Base-by-base conservation (phyloP, 2,888 invertebrate species). In the Aelia acuminata region DNA sequence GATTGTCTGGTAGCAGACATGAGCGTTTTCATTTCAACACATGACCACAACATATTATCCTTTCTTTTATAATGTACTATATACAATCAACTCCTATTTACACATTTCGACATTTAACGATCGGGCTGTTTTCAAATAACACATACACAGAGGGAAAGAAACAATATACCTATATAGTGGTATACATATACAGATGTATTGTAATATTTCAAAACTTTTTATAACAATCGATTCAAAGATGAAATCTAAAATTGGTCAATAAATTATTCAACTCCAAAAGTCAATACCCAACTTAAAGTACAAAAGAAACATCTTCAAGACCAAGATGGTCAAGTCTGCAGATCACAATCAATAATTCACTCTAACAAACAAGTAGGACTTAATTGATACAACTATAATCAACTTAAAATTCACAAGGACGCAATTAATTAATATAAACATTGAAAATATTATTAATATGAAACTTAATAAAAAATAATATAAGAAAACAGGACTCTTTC, bases 381-480 rank as follows among this genome's bases (percentile, higher is more conserved):
- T 31, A 15, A 31, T 63, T 15, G 31, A 53, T 57, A 8, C 13
- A 57, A 57, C 26, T 26, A 57, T 39, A 20, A 75, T 75, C 20
- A 35, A 39, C 31, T 75, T 75, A 75, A 18, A 75, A 80, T 80
- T 43, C 43, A n/a, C 11, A 80, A 80, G n/a, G 39, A n/a, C 43
- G 10, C 43, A 80, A 39, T 75, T 8, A 43, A 39, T 75, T 8
- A 43, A 80, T 43, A 43, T n/a, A 80, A 80, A 80, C 80, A 80
- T 2, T 11, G 80, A 80, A 18, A 43, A 80, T 80, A 39, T 43
- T 80, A 80, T 43, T 43, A 80, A 80, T 80, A 80, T 80, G 43
- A 43, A 80, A 80, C 80, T 80, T 43, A 80, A 80, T 43, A 80
- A 80, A 80, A 80, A 80, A 80, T n/a, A n/a, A n/a, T n/a, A n/a